A percentile compares a stretch with the other conserved stretches of the same genome.
Conservation (phyloP, 2,113 vertebrate species). For the Mionectes macconnelli region DNA sequence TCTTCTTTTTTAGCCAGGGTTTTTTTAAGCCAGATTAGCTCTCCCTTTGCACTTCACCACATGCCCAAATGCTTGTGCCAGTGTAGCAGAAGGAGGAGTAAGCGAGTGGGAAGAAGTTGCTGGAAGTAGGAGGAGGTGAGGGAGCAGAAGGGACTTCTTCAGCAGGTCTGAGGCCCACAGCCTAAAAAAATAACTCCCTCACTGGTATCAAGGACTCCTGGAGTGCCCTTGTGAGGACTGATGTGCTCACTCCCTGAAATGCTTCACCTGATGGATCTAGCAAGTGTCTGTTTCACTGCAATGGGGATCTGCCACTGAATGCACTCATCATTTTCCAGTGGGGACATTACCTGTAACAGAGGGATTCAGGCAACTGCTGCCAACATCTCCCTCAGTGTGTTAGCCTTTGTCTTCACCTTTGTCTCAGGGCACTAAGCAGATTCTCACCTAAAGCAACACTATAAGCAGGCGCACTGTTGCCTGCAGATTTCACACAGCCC, state of each 20-base stretch:
- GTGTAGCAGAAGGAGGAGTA: constrained; percentile 45
- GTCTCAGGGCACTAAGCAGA: neutral
- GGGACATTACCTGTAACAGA: neutral
- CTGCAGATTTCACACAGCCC: constrained; percentile 27
- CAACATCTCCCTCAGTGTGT: neutral
- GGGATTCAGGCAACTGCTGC: neutral
- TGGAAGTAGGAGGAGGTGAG: constrained; percentile 49
- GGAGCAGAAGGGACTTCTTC: constrained; percentile 20
- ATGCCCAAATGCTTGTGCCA: constrained; percentile 45
- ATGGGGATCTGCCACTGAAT: neutral
- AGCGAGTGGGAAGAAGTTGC: constrained; percentile 38
- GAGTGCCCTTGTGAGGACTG: neutral
- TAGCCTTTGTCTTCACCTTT: neutral
- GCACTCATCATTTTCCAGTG: neutral
- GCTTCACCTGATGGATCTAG: neutral
- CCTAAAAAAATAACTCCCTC: neutral
- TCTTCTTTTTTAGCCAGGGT: constrained; percentile 2
- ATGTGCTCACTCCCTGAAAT: neutral
- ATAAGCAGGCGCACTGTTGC: neutral
- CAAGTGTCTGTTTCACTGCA: neutral
- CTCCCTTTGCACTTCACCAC: constrained; percentile 52
- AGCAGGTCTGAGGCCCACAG: neutral
- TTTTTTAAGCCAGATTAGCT: constrained; percentile 40
- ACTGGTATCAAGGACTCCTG: neutral
- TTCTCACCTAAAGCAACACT: neutral